phyloP scores from a whole-genome alignment of 2,113 vertebrate genomes.

The Nestor notabilis region DNA sequence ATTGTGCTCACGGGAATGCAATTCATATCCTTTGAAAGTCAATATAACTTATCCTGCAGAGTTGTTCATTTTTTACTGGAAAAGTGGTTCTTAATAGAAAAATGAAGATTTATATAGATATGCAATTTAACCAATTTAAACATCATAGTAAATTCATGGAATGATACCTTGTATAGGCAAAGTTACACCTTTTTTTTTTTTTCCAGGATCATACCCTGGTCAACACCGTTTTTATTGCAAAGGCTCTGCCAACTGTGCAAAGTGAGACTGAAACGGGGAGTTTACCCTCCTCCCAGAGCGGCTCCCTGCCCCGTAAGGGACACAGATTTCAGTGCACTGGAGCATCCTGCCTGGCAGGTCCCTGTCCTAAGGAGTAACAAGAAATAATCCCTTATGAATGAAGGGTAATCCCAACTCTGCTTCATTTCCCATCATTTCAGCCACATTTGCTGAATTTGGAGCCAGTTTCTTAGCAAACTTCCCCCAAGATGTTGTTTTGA shows the following conservation, averaged over 20 bases:
- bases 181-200: not conserved
- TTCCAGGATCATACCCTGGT: not conserved
- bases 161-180: not conserved
- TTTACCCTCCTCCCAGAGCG: not conserved
- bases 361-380: not conserved
- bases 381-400: not conserved
- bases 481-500: not conserved
- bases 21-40: not conserved
- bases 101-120: not conserved
- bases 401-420: not conserved
- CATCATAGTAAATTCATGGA: not conserved
- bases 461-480: not conserved
- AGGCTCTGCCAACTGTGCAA: not conserved
- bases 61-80: not conserved
- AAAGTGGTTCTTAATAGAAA: not conserved
- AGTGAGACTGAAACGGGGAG: not conserved
- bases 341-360: not conserved
- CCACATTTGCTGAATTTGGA: not conserved
- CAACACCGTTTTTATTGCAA: not conserved
- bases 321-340: rapidly evolving
- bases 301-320: not conserved
- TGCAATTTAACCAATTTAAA: not conserved
- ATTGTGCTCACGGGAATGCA: not conserved
- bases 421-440: not conserved
- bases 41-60: not conserved